A percentile compares a stretch with the other conserved stretches of the same genome.
Evolutionary conservation across 2,888 invertebrate species (phyloP).

Genomic region (Cosmorhoe ocellata): DNA sequence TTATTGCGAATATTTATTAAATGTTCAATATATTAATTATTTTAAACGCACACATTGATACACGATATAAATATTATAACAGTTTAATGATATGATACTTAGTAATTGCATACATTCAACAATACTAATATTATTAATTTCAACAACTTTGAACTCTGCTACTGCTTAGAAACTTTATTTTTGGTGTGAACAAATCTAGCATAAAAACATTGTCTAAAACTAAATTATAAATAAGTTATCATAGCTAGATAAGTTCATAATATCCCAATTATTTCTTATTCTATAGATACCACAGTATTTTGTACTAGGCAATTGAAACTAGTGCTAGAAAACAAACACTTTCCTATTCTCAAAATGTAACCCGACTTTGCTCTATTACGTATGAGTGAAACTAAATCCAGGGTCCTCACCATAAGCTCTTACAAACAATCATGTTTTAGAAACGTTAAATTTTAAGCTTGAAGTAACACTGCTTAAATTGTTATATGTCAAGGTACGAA

Average conservation of each 20-base stretch:
- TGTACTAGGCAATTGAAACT: slow-evolving; percentile 4
- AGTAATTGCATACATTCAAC: slow-evolving; percentile 41
- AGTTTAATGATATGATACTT: slow-evolving; percentile 59
- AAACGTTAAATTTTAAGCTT: no score
- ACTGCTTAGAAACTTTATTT: slow-evolving; percentile 1
- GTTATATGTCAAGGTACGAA: no score
- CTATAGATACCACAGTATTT: neutral
- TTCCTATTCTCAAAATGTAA: neutral
- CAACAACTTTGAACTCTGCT: slow-evolving; percentile 23
- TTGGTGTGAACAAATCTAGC: slow-evolving; percentile 15
- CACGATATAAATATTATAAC: slow-evolving; percentile 50
- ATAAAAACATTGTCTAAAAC: slow-evolving; percentile 5
- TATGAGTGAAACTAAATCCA: no score
- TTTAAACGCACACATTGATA: slow-evolving; percentile 55
- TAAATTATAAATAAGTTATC: slow-evolving; percentile 3
- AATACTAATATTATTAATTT: no score
- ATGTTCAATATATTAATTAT: slow-evolving; percentile 53
- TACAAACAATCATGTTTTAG: no score
- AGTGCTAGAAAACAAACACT: neutral
- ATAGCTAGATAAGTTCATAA: neutral
- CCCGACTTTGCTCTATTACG: slow-evolving; percentile 1
- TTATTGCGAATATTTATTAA: slow-evolving; percentile 62
- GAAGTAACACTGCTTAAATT: no score
- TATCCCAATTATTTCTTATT: neutral
- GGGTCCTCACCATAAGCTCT: no score